Evolutionary conservation across 2,113 vertebrate genomes (phyloP).

Genomic region (Meleagris gallopavo): DNA sequence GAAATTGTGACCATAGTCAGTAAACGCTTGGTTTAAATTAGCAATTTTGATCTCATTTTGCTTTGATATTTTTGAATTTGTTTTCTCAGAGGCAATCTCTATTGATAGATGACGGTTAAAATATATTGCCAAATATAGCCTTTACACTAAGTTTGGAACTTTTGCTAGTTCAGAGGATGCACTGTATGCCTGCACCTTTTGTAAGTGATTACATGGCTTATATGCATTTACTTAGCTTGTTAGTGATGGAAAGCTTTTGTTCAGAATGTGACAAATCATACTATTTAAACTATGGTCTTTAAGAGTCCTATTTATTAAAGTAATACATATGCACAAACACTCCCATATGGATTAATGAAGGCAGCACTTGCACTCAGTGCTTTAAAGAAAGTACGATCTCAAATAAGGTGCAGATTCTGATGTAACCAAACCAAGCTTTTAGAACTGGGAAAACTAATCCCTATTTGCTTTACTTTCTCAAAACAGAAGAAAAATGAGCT

Average conservation of each 20-base stretch:
- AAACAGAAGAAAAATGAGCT: background rate
- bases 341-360: background rate
- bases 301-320: background rate
- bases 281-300: background rate
- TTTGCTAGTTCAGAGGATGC: background rate
- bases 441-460: background rate
- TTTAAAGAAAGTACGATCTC: background rate
- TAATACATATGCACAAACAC: background rate
- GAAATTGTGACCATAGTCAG: background rate
- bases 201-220: background rate
- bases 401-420: background rate
- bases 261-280: background rate
- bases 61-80: conserved; percentile 4
- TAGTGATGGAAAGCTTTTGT: background rate
- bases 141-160: conserved; percentile 14
- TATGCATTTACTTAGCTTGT: background rate
- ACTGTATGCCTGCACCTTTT: background rate
- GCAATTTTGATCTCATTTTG: conserved; percentile 9
- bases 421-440: background rate
- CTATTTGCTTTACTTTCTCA: background rate
- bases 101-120: background rate
- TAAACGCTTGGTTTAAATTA: background rate
- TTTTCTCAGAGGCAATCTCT: conserved; percentile 8
- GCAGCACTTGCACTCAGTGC: background rate
- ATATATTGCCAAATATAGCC: conserved; percentile 9